Conservation (phyloP, 2,797 vertebrate species). For the Chelonia mydas region DNA sequence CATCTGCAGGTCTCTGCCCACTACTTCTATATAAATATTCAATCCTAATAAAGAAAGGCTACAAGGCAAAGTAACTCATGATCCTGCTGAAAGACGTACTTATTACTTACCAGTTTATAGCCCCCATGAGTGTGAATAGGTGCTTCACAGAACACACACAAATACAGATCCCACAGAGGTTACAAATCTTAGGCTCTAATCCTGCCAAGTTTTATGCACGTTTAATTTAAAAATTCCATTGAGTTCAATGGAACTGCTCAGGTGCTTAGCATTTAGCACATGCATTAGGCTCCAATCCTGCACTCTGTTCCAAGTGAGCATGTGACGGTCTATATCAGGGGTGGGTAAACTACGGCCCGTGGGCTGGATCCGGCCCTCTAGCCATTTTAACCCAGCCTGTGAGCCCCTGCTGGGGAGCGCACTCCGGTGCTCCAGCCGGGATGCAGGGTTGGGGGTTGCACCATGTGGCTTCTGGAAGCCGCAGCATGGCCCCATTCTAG, state of each 20-base stretch:
- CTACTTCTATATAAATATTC: fast-evolving
- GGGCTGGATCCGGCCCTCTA: no score
- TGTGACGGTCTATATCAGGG: neutral
- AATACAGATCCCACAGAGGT: neutral
- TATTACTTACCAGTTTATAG: neutral
- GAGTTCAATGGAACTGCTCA: neutral
- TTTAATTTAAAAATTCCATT: neutral
- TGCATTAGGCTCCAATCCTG: neutral
- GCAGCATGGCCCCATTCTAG: no score
- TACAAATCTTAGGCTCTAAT: neutral
- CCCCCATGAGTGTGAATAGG: fast-evolving
- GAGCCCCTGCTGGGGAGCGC: no score
- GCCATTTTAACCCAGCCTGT: no score
- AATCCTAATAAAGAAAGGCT: fast-evolving
- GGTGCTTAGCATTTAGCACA: fast-evolving
- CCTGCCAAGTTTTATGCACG: fast-evolving
- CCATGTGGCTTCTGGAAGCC: no score
- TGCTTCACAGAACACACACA: neutral
- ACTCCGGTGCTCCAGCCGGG: no score
- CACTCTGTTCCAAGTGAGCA: fast-evolving
- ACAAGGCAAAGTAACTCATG: fast-evolving
- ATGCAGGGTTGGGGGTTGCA: no score
- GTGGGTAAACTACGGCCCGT: no score
- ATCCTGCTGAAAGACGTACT: neutral
- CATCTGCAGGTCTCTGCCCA: neutral